phyloP scores from a whole-genome alignment of 2,888 invertebrate genomes.

The Chrysolina americana region DNA sequence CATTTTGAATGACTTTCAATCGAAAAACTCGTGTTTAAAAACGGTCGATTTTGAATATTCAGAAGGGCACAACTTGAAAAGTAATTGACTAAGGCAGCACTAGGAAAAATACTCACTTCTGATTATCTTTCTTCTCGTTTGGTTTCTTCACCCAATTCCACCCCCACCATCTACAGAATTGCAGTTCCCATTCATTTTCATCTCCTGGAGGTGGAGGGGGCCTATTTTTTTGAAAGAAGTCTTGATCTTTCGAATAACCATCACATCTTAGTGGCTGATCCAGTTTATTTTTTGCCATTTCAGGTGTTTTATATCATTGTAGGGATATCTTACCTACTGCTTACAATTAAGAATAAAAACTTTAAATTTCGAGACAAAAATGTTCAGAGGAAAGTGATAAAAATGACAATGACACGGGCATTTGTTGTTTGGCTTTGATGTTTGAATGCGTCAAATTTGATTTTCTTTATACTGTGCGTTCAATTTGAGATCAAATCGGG shows the following conservation, averaged over 20 bases:
- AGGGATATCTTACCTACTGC: background rate
- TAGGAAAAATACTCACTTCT: background rate
- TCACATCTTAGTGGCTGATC: background rate
- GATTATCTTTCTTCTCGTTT: slow-evolving; percentile 1
- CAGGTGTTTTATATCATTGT: background rate
- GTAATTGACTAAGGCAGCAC: too few species aligned
- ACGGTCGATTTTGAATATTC: too few species aligned
- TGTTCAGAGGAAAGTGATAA: background rate
- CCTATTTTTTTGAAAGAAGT: slow-evolving; percentile 4
- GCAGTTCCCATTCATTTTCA: slow-evolving; percentile 55
- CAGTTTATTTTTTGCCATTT: background rate
- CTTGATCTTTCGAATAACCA: background rate
- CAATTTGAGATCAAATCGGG: background rate
- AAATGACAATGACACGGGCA: slow-evolving; percentile 2
- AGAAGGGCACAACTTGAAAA: too few species aligned
- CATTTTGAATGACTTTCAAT: too few species aligned
- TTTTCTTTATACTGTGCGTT: background rate
- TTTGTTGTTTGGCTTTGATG: background rate
- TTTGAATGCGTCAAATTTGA: background rate
- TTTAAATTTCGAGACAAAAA: background rate
- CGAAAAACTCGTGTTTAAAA: too few species aligned
- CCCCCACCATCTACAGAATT: slow-evolving; percentile 59
- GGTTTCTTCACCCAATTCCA: slow-evolving; percentile 58
- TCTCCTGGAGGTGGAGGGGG: slow-evolving; percentile 53
- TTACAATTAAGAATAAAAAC: background rate